Percentiles rank a stretch among this genome's conserved stretches.
phyloP scores from a whole-genome alignment of 2,113 vertebrate genomes.

The Lophochroa leadbeateri region DNA sequence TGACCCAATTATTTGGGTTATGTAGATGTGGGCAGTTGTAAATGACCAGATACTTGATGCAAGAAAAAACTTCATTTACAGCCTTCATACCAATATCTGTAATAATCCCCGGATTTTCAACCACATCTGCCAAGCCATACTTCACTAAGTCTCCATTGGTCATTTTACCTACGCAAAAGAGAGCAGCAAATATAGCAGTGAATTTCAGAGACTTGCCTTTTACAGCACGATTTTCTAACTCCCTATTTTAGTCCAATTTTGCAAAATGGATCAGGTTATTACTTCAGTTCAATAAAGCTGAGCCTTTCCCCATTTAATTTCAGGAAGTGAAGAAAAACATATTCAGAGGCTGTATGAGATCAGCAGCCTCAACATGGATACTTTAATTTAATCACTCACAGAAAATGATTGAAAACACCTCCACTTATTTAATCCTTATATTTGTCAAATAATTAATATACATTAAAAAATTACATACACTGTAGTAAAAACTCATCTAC shows the following conservation, averaged over 20 bases:
- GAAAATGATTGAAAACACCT: neutral
- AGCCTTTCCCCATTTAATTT: neutral
- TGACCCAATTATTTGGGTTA: slow-evolving; percentile 94
- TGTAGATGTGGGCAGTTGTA: slow-evolving; percentile 99
- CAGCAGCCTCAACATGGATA: neutral
- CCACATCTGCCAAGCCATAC: slow-evolving; percentile 95
- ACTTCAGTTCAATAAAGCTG: neutral
- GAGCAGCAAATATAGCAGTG: neutral
- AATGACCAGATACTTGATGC: slow-evolving; percentile 95
- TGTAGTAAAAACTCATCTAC: slow-evolving; percentile 98
- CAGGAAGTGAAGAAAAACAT: neutral
- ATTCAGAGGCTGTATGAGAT: neutral
- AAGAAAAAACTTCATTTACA: slow-evolving; percentile 97
- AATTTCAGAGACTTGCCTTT: neutral
- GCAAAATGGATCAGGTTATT: neutral
- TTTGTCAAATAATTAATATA: neutral
- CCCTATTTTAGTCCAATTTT: neutral
- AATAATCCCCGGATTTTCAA: slow-evolving; percentile 98
- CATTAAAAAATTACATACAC: slow-evolving; percentile 79
- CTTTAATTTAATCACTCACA: neutral
- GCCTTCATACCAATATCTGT: slow-evolving; percentile 98
- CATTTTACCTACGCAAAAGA: slow-evolving; percentile 87
- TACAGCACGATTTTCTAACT: neutral
- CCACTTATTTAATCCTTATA: neutral
- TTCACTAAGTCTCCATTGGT: slow-evolving; percentile 95